Evolutionary conservation across 2,113 vertebrate species (phyloP).

Genomic region (Seriola quinqueradiata): DNA sequence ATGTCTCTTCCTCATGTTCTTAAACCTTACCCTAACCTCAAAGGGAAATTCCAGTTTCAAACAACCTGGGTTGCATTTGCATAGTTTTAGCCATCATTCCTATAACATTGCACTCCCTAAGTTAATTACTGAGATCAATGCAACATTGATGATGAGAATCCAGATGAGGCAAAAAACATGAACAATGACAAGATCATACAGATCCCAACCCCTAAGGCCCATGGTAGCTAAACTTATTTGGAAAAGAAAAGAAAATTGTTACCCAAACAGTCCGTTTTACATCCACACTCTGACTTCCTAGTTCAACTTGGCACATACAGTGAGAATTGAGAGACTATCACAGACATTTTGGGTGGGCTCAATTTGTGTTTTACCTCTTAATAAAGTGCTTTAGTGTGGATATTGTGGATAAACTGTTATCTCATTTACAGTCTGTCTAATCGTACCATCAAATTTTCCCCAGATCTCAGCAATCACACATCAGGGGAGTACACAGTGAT

Average conservation of each 20-base stretch:
- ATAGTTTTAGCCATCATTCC: not conserved
- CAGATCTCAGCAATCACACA: not conserved
- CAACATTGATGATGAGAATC: not conserved
- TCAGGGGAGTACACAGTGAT: not conserved
- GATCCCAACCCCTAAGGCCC: not conserved
- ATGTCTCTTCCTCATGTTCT: constrained; percentile 17
- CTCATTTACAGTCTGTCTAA: not conserved
- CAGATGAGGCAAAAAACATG: not conserved
- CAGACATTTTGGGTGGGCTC: not conserved
- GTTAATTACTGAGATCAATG: not conserved
- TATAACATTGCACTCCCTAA: not conserved
- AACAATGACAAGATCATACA: not conserved
- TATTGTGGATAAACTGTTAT: not conserved
- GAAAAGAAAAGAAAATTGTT: not conserved
- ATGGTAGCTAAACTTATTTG: not conserved
- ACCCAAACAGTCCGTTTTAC: not conserved
- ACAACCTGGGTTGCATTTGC: not conserved
- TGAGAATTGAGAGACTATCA: not conserved
- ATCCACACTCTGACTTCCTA: not conserved
- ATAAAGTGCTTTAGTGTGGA: not conserved
- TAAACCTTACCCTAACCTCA: not conserved
- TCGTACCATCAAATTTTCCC: not conserved
- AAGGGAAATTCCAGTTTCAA: constrained; percentile 7
- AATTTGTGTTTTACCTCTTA: not conserved
- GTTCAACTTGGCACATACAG: not conserved